Evolutionary conservation across 2,888 invertebrate species (phyloP), one percentile per base, ranked within the genome.

Genomic region (Nomada ferruginata): DNA sequence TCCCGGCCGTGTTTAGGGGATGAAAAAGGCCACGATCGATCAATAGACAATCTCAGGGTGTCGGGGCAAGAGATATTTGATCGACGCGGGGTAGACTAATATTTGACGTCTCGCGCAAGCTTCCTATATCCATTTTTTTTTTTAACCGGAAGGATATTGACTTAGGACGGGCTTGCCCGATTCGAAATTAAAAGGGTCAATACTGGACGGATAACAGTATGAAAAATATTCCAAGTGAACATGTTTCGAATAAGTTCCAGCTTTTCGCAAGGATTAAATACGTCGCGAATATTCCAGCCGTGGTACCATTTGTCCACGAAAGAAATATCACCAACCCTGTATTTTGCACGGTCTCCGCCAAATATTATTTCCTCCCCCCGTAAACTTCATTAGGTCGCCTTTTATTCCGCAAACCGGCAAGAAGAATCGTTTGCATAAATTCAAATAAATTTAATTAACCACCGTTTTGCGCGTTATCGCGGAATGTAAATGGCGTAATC

Each of bases 381-480:
- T 18, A 10, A 47, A 36, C 36, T 36, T 36, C 36, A 36, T 36
- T 36, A 7, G 36, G 36, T 36, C 36, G 36, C 36, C 36, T 36
- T 76, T 64, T 63, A 71, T 29, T n/a, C 20, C 15, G 20, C 23
- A 1, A 15, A 53, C 7, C 36, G 11, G n/a, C 11, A 11, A 29
- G 13, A 7, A 36, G 10, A n/a, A 20, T 4, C 7, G 10, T 11
- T 23, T 47, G 20, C 20, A 63, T 63, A 63, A 23, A 23, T 76
- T 52, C 57, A 59, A 52, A 57, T 23, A 66, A 76, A 66, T 68
- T 76, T 76, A 61, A 77, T 75, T 74, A 75, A 75, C 29, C 52
- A 18, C 11, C 29, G 42, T 50, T 52, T 60, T 23, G 36, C n/a
- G 53, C 42, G 52, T 26, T 23, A 42, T 23, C 7, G 29, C 29